Evolutionary conservation across 2,797 vertebrate species (phyloP).

Genomic region (Pangasius sanitwongsei): DNA sequence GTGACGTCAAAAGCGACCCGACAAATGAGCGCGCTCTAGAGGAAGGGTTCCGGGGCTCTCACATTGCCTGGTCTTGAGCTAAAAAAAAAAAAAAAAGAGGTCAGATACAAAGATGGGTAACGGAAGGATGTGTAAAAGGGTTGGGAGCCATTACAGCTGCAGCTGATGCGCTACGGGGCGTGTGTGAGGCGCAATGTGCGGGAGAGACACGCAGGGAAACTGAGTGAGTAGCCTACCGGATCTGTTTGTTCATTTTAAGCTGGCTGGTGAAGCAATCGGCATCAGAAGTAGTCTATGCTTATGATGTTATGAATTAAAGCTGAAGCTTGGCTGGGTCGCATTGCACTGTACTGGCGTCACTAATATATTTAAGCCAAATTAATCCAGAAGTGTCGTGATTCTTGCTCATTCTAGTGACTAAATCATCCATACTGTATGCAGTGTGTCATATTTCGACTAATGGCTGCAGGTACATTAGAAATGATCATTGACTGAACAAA

Average conservation of each 20-base stretch:
- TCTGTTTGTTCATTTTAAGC: not conserved
- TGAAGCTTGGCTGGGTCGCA: not conserved
- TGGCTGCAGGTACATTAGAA: not conserved
- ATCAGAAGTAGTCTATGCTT: not conserved
- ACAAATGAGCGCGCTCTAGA: not conserved
- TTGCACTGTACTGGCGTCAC: not conserved
- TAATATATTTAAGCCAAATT: not conserved
- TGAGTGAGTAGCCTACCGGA: constrained; percentile 13
- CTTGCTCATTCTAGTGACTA: not conserved
- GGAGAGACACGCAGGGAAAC: not conserved
- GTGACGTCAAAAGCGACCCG: constrained; percentile 20
- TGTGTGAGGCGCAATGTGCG: not conserved
- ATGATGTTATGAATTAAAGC: not conserved
- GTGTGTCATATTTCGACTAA: not conserved
- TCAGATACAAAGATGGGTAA: constrained; percentile 12
- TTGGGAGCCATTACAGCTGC: not conserved
- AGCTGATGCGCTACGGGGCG: not conserved
- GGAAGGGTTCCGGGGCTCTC: not conserved
- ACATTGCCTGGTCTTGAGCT: not conserved
- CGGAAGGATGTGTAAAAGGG: not conserved
- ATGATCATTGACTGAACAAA: not conserved
- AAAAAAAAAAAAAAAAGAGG: not conserved
- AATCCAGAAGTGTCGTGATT: not conserved
- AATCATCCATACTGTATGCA: not conserved
- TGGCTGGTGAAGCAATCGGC: not conserved